Evolutionary conservation across 2,113 vertebrate genomes (phyloP).

Genomic region (Menidia beryllina): DNA sequence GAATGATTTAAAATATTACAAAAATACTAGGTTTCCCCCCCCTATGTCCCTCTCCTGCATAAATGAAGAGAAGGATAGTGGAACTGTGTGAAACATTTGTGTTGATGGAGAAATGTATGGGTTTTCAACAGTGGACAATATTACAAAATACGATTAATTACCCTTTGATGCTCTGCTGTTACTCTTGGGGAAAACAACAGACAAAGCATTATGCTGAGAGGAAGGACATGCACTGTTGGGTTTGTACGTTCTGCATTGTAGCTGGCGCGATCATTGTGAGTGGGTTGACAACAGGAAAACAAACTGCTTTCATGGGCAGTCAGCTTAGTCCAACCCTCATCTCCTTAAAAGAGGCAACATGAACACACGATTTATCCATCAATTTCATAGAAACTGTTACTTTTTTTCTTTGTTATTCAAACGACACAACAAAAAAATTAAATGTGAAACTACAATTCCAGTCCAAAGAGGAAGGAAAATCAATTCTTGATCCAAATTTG

Average conservation of each 20-base stretch:
- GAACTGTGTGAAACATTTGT: not conserved
- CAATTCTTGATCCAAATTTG: not conserved
- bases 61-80: too few species aligned
- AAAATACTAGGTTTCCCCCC: too few species aligned
- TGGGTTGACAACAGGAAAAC: conserved; percentile 1
- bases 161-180: not conserved
- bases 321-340: not conserved
- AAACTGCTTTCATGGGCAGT: not conserved
- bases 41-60: too few species aligned
- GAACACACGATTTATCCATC: not conserved
- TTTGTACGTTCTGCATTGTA: not conserved
- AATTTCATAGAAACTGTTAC: not conserved
- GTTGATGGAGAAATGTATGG: not conserved
- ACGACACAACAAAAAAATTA: not conserved
- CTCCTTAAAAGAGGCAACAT: not conserved
- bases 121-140: conserved; percentile 8
- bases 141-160: conserved; percentile 15
- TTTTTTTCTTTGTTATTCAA: not conserved
- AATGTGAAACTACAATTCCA: not conserved
- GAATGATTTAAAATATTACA: not conserved
- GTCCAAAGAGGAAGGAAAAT: not conserved
- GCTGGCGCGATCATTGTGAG: conserved; percentile 13
- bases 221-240: conserved; percentile 21
- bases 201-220: not conserved
- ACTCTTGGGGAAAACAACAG: conserved; percentile 1